phyloP scores from a whole-genome alignment of 2,113 vertebrate genomes.

The Murina feae region DNA sequence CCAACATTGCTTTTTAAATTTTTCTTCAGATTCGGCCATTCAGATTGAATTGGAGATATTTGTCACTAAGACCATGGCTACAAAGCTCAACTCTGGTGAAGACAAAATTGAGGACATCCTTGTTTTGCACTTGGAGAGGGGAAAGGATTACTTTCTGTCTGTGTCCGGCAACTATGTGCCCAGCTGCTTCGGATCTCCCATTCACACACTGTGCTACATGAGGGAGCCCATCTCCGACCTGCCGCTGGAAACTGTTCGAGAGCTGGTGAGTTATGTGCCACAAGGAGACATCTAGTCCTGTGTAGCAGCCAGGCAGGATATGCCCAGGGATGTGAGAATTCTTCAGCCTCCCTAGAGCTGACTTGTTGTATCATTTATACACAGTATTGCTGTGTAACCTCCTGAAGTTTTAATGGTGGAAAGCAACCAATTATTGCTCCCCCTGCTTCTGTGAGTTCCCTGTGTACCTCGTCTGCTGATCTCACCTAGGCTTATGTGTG shows the following conservation, averaged over 20 bases:
- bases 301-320: background rate
- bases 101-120: constrained; percentile 95
- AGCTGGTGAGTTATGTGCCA: constrained; percentile 84
- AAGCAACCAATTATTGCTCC: background rate
- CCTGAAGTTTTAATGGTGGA: background rate
- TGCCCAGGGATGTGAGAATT: background rate
- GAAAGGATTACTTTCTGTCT: constrained; percentile 96
- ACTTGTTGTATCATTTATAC: background rate
- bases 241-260: constrained; percentile 80
- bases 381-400: background rate
- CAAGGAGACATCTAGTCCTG: background rate
- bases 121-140: constrained; percentile 91
- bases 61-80: constrained; percentile 93
- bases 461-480: background rate
- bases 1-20: background rate
- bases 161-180: constrained; percentile 93
- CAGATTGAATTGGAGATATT: constrained; percentile 93
- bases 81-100: constrained; percentile 87
- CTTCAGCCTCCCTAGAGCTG: background rate
- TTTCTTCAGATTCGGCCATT: constrained; percentile 83
- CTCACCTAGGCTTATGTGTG: background rate
- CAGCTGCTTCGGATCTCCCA: constrained; percentile 93
- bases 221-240: constrained; percentile 92
- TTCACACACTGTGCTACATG: constrained; percentile 88
- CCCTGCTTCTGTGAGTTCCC: background rate